These are phyloP conservation scores for Etheostoma cragini DNA, from an alignment of 2,113 vertebrate species.

Conservation along the genomic window DNA sequence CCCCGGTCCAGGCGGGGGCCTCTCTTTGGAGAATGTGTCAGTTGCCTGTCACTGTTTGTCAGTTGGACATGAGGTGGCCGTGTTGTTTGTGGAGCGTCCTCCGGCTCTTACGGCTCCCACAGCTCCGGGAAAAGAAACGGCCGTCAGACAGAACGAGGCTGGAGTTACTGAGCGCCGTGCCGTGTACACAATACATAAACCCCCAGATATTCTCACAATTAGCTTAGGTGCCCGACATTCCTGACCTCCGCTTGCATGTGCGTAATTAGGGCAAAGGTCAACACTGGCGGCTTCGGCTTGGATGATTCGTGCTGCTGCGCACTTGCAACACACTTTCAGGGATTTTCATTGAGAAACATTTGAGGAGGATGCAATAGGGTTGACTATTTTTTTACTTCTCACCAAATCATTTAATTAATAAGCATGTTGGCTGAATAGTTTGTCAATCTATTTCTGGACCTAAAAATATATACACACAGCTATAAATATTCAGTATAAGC, in stretches of 20 bases:
- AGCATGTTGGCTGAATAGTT: background rate
- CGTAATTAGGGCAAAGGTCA: conserved; percentile 71
- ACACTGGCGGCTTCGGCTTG: background rate
- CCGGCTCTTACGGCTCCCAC: background rate
- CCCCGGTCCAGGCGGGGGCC: conserved; percentile 1
- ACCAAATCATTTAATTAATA: background rate
- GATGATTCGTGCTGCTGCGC: conserved; percentile 23
- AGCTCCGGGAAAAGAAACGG: background rate
- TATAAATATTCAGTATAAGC: background rate
- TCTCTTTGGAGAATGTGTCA: conserved; percentile 71
- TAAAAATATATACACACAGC: too few relatives aligned
- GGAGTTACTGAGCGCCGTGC: conserved; percentile 35
- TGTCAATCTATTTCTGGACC: background rate
- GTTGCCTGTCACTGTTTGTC: conserved; percentile 70
- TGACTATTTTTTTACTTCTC: background rate
- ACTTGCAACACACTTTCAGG: background rate
- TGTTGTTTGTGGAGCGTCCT: conserved; percentile 51
- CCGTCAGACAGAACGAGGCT: conserved; percentile 21
- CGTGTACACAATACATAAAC: conserved; percentile 53
- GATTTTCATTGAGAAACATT: background rate
- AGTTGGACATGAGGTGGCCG: conserved; percentile 28
- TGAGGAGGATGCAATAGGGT: background rate
- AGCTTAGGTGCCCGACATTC: conserved; percentile 70
- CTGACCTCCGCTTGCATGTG: conserved; percentile 56
- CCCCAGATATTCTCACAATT: conserved; percentile 63